phyloP scores from a whole-genome alignment of 2,888 invertebrate genomes.

The Tenthredo livida region DNA sequence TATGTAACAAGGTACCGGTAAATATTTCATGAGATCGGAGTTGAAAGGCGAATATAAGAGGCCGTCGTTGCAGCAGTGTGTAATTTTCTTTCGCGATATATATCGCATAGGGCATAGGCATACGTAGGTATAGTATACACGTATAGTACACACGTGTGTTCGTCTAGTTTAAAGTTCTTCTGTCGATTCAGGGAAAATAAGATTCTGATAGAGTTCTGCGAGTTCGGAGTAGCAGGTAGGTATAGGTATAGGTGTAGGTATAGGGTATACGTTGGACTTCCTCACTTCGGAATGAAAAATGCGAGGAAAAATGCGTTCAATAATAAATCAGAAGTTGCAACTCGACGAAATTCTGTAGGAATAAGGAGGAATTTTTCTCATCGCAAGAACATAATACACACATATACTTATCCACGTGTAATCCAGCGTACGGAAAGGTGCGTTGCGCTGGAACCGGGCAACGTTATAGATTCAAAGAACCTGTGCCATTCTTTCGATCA shows the following conservation, averaged over 20 bases:
- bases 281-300: neutral
- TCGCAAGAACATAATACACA: no score
- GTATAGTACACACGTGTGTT: neutral
- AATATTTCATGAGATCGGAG: constrained; percentile 23
- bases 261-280: neutral
- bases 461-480: no score
- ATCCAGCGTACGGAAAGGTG: no score
- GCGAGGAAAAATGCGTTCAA: neutral
- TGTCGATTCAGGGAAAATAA: neutral
- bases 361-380: no score
- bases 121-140: neutral
- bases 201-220: neutral
- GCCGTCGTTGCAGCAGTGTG: neutral
- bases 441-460: no score
- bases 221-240: neutral
- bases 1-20: neutral
- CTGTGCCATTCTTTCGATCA: no score
- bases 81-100: neutral
- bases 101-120: neutral
- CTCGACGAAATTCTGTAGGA: neutral
- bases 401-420: no score
- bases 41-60: neutral
- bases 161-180: constrained; percentile 2
- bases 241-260: neutral
- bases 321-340: neutral